Evolutionary conservation across 1,140 invertebrate species (phyloP).

Genomic region (Atta cephalotes): DNA sequence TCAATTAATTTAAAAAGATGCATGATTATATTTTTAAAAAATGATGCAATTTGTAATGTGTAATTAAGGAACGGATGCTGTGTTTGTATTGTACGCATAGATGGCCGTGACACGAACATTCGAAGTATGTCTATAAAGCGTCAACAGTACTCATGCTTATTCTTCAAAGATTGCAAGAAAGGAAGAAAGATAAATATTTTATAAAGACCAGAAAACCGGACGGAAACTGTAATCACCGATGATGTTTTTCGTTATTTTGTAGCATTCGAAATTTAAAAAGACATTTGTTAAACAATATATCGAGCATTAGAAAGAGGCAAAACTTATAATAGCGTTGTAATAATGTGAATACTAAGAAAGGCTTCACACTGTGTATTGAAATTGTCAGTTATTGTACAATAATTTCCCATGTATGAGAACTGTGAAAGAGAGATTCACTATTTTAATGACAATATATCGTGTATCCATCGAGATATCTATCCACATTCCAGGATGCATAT

Average conservation of each 20-base stretch:
- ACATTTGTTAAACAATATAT: not conserved
- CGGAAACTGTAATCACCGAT: constrained; percentile 21
- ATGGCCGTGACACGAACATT: constrained; percentile 72
- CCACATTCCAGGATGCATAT: not conserved
- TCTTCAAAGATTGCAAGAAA: not conserved
- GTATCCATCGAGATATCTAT: not conserved
- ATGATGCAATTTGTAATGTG: not conserved
- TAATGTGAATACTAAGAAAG: not conserved
- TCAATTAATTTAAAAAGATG: not conserved
- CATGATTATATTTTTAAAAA: constrained; percentile 8
- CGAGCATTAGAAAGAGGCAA: not conserved
- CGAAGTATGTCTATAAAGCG: not conserved
- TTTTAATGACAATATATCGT: not conserved
- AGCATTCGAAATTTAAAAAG: not conserved
- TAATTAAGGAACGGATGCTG: not conserved
- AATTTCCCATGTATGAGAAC: constrained; percentile 39
- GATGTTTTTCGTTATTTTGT: not conserved
- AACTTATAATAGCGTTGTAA: not conserved
- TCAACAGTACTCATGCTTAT: constrained; percentile 28
- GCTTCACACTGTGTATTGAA: not conserved
- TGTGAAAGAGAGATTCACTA: constrained; percentile 10
- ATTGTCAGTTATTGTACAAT: constrained; percentile 6
- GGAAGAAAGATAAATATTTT: not conserved
- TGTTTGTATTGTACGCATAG: constrained; percentile 67
- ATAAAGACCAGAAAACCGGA: not conserved